Percentiles rank a stretch among this genome's conserved stretches.
phyloP scores from a whole-genome alignment of 2,113 vertebrate species.

The Stercorarius parasiticus region DNA sequence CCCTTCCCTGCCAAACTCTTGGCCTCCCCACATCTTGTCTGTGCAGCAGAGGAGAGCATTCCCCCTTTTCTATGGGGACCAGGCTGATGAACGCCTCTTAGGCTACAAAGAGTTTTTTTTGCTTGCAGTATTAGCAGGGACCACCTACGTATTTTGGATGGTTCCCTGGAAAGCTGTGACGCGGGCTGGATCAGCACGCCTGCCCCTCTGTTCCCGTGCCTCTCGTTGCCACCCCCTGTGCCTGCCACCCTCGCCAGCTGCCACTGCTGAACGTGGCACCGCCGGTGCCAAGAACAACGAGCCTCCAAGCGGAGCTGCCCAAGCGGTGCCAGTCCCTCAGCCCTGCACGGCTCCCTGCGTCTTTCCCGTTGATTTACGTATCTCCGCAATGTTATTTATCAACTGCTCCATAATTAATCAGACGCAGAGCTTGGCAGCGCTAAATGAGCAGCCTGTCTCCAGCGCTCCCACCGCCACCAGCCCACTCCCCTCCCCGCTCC shows the following conservation, averaged over 20 bases:
- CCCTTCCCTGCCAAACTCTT: background rate
- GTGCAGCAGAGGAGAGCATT: background rate
- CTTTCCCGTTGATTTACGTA: slow-evolving; percentile 71
- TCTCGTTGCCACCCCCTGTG: background rate
- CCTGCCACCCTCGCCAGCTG: slow-evolving; percentile 22
- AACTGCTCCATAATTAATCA: slow-evolving; percentile 79
- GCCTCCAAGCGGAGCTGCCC: background rate
- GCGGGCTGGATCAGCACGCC: background rate
- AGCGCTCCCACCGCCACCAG: slow-evolving; percentile 2
- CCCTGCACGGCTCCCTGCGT: slow-evolving; percentile 51
- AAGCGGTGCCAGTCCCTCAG: slow-evolving; percentile 30
- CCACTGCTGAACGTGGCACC: background rate
- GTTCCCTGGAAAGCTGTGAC: background rate
- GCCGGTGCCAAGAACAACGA: slow-evolving; percentile 1
- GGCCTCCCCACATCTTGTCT: background rate
- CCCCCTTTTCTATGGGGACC: background rate
- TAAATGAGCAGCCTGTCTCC: slow-evolving; percentile 74
- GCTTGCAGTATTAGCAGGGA: background rate
- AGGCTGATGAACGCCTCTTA: background rate
- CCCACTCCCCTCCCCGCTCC: background rate
- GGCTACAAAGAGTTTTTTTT: background rate
- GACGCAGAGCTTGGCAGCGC: slow-evolving; percentile 52
- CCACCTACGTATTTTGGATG: background rate
- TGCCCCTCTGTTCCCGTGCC: background rate
- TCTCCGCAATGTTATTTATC: slow-evolving; percentile 75